These are phyloP conservation scores for Drosophila borborema DNA, from an alignment of 2,888 invertebrate genomes.

Conservation along the genomic window DNA sequence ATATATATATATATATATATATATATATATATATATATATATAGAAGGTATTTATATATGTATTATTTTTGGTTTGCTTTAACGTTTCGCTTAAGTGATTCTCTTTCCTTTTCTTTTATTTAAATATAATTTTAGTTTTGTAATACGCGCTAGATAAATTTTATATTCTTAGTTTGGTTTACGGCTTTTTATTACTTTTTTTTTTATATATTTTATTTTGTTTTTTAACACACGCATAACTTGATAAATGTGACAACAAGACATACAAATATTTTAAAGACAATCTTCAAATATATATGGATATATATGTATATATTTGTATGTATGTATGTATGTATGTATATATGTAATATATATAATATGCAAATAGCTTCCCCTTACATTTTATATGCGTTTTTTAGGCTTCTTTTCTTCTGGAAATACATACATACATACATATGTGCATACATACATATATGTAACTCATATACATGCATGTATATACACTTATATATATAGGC, in stretches of 20 bases:
- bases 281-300: slow-evolving; percentile 21
- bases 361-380: not conserved
- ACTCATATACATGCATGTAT: slow-evolving; percentile 11
- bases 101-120: not conserved
- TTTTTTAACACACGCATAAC: slow-evolving; percentile 30
- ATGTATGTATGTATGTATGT: slow-evolving; percentile 27
- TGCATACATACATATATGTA: not conserved
- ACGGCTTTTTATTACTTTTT: slow-evolving; percentile 33
- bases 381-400: not conserved
- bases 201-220: slow-evolving; percentile 5
- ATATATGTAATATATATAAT: slow-evolving; percentile 25
- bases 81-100: slow-evolving; percentile 1
- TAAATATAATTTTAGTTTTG: not conserved
- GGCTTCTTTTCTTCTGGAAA: not conserved
- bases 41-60: not conserved
- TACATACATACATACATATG: not conserved
- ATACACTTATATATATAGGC: slow-evolving; percentile 7
- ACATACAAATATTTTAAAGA: slow-evolving; percentile 23
- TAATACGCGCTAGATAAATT: slow-evolving; percentile 27
- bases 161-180: slow-evolving; percentile 48
- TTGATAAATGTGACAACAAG: slow-evolving; percentile 29
- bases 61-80: slow-evolving; percentile 18
- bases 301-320: slow-evolving; percentile 33
- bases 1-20: slow-evolving; percentile 17
- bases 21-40: slow-evolving; percentile 17